Evolutionary conservation across 1,140 invertebrate species (phyloP).

Genomic region (Frieseomelitta varia): DNA sequence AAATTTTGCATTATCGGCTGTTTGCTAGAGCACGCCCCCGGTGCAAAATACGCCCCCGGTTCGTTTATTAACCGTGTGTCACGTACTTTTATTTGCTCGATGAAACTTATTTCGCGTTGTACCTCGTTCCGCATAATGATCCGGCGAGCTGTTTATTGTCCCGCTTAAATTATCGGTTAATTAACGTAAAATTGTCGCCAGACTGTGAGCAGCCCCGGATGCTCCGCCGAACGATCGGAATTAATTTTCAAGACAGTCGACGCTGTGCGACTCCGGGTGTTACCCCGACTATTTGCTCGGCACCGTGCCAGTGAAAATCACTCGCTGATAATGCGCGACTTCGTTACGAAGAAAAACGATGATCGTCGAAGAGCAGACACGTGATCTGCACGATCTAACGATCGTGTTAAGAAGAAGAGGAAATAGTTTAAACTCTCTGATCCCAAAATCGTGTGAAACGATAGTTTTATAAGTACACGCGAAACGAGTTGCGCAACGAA

Average conservation of each 20-base stretch:
- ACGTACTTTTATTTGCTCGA: background rate
- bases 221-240: background rate
- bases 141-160: background rate
- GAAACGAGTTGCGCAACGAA: too few species aligned
- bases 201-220: too few species aligned
- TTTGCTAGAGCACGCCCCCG: conserved; percentile 47
- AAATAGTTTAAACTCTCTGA: too few species aligned
- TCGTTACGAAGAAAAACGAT: too few species aligned
- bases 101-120: background rate
- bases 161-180: conserved; percentile 13
- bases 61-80: conserved; percentile 18
- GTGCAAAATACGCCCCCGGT: conserved; percentile 40
- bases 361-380: too few species aligned
- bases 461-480: too few species aligned
- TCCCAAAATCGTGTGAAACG: too few species aligned
- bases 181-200: conserved; percentile 13
- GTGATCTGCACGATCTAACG: too few species aligned
- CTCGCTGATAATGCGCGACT: too few species aligned
- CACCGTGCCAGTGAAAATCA: too few species aligned
- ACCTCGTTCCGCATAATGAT: background rate
- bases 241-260: background rate
- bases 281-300: background rate
- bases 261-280: background rate
- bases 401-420: too few species aligned
- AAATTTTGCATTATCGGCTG: conserved; percentile 74